These are phyloP conservation scores for Dasypolia templi DNA, from an alignment of 2,888 invertebrate genomes.

Conservation along the genomic window DNA sequence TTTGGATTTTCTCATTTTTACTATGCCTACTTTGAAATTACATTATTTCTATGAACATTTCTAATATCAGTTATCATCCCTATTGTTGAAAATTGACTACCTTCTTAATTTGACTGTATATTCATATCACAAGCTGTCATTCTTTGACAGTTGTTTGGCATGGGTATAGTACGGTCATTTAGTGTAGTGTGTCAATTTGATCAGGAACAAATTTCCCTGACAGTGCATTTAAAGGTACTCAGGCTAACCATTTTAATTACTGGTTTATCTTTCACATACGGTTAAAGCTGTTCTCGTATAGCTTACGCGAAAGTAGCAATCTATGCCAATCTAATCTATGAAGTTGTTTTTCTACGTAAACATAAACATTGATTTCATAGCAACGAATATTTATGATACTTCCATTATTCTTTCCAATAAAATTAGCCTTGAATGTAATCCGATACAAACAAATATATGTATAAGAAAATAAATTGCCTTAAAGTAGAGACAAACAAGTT, in stretches of 20 bases:
- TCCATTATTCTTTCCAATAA: conserved; percentile 13
- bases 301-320: neutral
- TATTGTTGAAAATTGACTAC: no score
- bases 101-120: no score
- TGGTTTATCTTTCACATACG: neutral
- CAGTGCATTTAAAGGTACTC: neutral
- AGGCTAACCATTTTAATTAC: neutral
- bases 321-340: no score
- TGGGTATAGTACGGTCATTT: neutral
- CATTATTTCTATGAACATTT: no score
- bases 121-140: no score
- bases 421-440: conserved; percentile 42
- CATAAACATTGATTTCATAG: conserved; percentile 2
- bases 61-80: no score
- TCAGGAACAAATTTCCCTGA: no score
- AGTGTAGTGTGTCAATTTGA: neutral
- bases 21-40: no score
- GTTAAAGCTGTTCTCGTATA: neutral
- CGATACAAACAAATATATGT: conserved; percentile 48
- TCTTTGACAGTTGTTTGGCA: no score
- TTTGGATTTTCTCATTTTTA: no score
- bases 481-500: conserved; percentile 45
- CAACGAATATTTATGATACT: conserved; percentile 1
- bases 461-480: conserved; percentile 54
- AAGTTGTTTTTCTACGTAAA: conserved; percentile 11